Conservation (phyloP, 1,140 invertebrate species). For the Colletes gigas region DNA sequence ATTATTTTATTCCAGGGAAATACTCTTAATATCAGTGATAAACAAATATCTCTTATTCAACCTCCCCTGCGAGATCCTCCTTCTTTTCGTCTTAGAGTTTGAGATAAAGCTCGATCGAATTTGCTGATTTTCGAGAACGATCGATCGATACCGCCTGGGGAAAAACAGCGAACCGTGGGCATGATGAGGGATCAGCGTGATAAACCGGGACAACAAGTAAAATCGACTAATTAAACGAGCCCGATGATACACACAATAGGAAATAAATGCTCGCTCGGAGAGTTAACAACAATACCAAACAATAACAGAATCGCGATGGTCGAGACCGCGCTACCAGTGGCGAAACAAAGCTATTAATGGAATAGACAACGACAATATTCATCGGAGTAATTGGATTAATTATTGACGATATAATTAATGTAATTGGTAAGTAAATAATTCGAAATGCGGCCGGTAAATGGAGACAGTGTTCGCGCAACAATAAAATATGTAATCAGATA, state of each 20-base stretch:
- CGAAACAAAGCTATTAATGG: constrained; percentile 9
- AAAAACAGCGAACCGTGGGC: no score
- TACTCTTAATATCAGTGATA: no score
- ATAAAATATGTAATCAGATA: constrained; percentile 39
- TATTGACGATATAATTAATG: constrained; percentile 44
- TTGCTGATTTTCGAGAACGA: neutral
- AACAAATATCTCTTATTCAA: no score
- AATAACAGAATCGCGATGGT: neutral
- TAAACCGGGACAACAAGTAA: neutral
- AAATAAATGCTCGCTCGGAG: constrained; percentile 11
- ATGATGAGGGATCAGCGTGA: neutral
- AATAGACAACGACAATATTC: constrained; percentile 29
- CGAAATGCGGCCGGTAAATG: neutral
- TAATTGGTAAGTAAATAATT: constrained; percentile 44
- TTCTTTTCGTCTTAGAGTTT: no score
- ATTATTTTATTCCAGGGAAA: no score
- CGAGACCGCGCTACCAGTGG: neutral
- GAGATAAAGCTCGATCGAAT: neutral
- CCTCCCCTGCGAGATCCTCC: no score
- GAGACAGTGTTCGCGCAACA: neutral
- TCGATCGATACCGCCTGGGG: neutral
- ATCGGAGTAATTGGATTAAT: constrained; percentile 34
- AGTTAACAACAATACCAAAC: neutral
- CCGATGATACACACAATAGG: neutral
- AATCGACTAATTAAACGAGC: neutral